phyloP scores from a whole-genome alignment of 2,888 invertebrate species.

The Hedychridium roseum region DNA sequence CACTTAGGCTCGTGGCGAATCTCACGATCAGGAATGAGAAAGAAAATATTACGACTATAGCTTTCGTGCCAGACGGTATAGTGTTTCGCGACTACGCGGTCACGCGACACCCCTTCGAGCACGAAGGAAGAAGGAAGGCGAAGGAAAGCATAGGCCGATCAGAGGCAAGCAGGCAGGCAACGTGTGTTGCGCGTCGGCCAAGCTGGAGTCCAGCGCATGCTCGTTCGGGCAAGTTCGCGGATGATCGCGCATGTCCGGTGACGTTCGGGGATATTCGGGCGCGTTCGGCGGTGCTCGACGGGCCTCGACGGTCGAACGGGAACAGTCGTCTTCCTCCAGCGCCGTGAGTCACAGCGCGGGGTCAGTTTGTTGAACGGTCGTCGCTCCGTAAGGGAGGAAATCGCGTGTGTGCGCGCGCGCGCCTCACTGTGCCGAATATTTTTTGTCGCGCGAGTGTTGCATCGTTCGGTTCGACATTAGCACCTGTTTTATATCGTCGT shows the following conservation, averaged over 20 bases:
- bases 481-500: too few relatives aligned
- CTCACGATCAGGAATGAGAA: slow-evolving; percentile 22
- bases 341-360: slow-evolving; percentile 41
- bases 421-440: slow-evolving; percentile 31
- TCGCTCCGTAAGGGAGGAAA: slow-evolving; percentile 27
- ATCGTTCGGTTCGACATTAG: too few relatives aligned
- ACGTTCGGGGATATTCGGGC: background rate
- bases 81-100: slow-evolving; percentile 38
- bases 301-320: slow-evolving; percentile 5
- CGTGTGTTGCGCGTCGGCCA: slow-evolving; percentile 18
- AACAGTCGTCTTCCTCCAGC: slow-evolving; percentile 20
- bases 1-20: slow-evolving; percentile 29
- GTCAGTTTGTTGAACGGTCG: slow-evolving; percentile 40
- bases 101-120: slow-evolving; percentile 40
- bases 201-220: slow-evolving; percentile 21
- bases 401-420: slow-evolving; percentile 40
- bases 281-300: slow-evolving; percentile 1
- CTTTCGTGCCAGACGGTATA: slow-evolving; percentile 41
- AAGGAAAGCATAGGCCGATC: background rate
- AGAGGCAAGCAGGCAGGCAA: background rate
- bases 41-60: slow-evolving; percentile 24
- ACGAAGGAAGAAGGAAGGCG: slow-evolving; percentile 23
- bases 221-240: slow-evolving; percentile 21
- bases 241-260: background rate
- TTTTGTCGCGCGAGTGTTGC: slow-evolving; percentile 37